phyloP scores from a whole-genome alignment of 2,797 vertebrate genomes.

The Melanotaenia nigrans region DNA sequence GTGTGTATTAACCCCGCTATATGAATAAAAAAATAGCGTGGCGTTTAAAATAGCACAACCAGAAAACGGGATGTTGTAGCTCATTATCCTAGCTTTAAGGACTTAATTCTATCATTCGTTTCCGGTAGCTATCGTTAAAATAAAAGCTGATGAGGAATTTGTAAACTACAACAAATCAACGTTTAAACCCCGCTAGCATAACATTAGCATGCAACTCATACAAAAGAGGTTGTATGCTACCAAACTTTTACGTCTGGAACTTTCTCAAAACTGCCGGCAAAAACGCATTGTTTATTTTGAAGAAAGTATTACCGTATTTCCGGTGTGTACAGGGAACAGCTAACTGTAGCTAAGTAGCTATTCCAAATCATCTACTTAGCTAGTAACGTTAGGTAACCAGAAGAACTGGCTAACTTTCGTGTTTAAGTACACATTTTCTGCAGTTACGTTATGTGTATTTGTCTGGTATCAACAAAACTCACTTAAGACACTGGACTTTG shows the following conservation, averaged over 20 bases:
- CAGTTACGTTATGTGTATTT: background rate
- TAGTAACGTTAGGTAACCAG: background rate
- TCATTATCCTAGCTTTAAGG: background rate
- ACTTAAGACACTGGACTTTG: fast-evolving
- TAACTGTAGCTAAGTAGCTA: slow-evolving; percentile 4
- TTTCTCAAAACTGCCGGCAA: no score
- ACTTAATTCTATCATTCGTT: background rate
- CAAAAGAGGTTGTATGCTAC: background rate
- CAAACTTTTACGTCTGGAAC: background rate
- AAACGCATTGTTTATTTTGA: slow-evolving; percentile 6
- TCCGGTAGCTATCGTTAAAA: slow-evolving; percentile 13
- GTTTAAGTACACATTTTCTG: background rate
- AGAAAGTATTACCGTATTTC: background rate
- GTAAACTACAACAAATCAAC: background rate
- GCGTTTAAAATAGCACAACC: background rate
- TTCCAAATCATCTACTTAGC: slow-evolving; percentile 14
- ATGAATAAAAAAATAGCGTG: no score
- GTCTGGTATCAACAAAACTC: background rate
- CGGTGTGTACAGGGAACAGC: background rate
- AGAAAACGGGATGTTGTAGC: background rate
- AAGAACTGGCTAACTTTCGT: background rate
- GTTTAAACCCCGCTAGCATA: background rate
- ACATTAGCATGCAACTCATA: background rate
- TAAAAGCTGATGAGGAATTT: background rate
- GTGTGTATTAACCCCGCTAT: no score